Conservation (phyloP, 1,140 invertebrate genomes). For the Panulirus ornatus region DNA sequence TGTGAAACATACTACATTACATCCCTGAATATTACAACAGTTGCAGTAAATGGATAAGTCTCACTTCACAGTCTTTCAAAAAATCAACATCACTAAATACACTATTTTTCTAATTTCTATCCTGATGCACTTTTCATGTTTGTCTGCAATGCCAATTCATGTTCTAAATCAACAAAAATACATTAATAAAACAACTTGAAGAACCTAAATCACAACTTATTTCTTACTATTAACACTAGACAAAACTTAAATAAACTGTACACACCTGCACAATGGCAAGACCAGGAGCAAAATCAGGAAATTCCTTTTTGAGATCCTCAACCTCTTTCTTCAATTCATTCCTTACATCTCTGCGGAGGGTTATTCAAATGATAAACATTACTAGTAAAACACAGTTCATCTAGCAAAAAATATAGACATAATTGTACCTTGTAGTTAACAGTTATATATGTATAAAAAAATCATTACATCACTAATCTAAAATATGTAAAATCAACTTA, state of each 20-base stretch:
- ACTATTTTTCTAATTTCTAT: background rate
- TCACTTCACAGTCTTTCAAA: too few species aligned
- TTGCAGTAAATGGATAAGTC: too few species aligned
- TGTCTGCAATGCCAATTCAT: background rate
- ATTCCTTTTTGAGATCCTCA: slow-evolving; percentile 80
- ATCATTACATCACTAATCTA: background rate
- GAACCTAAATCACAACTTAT: background rate
- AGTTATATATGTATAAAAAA: background rate
- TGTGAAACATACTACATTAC: too few species aligned
- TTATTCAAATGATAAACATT: background rate
- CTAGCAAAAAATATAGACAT: background rate
- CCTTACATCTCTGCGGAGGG: slow-evolving; percentile 67
- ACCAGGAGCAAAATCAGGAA: slow-evolving; percentile 85
- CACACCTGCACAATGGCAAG: slow-evolving; percentile 81
- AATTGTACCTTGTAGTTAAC: background rate
- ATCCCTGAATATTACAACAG: too few species aligned
- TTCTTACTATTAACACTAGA: background rate
- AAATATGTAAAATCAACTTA: slow-evolving; percentile 29
- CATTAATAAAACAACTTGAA: background rate
- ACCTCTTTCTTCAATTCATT: slow-evolving; percentile 81
- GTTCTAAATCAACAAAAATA: background rate
- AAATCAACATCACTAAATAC: background rate
- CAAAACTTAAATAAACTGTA: background rate
- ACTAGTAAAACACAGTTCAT: slow-evolving; percentile 2
- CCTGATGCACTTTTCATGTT: background rate